Percentiles rank a stretch among this genome's conserved stretches.
Evolutionary conservation across 2,888 invertebrate genomes (phyloP).

Genomic region (Metopia argyrocephala): DNA sequence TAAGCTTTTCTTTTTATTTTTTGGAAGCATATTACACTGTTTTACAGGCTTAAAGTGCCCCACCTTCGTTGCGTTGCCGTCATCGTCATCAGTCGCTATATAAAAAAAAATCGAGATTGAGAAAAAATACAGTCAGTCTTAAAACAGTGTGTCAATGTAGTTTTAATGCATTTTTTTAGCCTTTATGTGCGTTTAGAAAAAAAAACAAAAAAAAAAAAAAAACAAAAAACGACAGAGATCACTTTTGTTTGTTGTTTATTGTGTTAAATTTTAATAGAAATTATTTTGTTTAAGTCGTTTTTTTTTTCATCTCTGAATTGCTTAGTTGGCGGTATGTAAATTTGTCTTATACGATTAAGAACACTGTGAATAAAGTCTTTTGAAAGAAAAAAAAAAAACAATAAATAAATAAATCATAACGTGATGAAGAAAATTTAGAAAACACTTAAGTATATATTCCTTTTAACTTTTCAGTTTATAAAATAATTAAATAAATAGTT

Average conservation of each 20-base stretch:
- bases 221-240: conserved; percentile 53
- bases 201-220: neutral
- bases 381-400: too few species aligned
- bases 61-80: conserved; percentile 63
- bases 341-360: conserved; percentile 54
- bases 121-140: conserved; percentile 38
- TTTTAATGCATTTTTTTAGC: conserved; percentile 26
- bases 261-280: conserved; percentile 28
- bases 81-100: conserved; percentile 53
- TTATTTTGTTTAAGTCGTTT: conserved; percentile 41
- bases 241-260: conserved; percentile 49
- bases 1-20: conserved; percentile 4
- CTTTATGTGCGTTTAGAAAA: conserved; percentile 36
- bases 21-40: conserved; percentile 41
- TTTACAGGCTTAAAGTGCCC: conserved; percentile 57
- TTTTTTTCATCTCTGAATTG: conserved; percentile 59
- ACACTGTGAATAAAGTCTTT: conserved; percentile 49
- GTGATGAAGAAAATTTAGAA: too few species aligned
- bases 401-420: too few species aligned
- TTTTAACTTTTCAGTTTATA: too few species aligned
- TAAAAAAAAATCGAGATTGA: conserved; percentile 11
- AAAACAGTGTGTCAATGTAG: conserved; percentile 41
- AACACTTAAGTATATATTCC: too few species aligned
- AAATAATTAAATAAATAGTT: too few species aligned
- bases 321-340: conserved; percentile 65